phyloP scores from a whole-genome alignment of 2,113 vertebrate genomes.

The Opisthocomus hoazin region DNA sequence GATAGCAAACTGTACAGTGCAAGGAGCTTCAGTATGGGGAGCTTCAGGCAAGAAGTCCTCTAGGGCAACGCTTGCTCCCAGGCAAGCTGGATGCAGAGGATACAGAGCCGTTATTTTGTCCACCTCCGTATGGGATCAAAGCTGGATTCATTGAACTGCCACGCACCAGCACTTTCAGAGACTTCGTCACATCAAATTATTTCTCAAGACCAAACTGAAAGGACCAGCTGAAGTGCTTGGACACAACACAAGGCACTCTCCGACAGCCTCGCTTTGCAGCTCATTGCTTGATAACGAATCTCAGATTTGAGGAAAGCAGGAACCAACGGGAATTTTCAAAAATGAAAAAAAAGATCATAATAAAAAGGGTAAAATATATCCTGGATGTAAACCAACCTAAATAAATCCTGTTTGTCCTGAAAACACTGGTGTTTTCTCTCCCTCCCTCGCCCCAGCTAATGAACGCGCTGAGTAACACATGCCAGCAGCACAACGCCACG shows the following conservation, averaged over 20 bases:
- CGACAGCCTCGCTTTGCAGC: not conserved
- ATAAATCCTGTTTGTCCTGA: not conserved
- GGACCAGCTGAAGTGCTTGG: not conserved
- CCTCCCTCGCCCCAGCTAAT: accelerated
- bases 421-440: not conserved
- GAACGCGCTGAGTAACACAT: not conserved
- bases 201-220: not conserved
- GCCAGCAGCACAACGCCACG: not conserved
- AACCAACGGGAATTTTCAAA: accelerated
- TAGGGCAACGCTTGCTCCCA: not conserved
- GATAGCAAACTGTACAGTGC: not conserved
- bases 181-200: not conserved
- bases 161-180: not conserved
- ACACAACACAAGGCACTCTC: not conserved
- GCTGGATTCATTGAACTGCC: not conserved
- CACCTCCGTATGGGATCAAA: not conserved
- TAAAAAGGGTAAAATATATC: not conserved
- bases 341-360: not conserved
- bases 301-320: not conserved
- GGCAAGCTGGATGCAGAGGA: not conserved
- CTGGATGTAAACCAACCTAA: not conserved
- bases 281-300: accelerated
- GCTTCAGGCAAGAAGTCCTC: not conserved
- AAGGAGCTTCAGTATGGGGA: not conserved
- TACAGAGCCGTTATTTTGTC: not conserved